Evolutionary conservation across 2,797 vertebrate species (phyloP).

Genomic region (Sphenopsis melanotis): DNA sequence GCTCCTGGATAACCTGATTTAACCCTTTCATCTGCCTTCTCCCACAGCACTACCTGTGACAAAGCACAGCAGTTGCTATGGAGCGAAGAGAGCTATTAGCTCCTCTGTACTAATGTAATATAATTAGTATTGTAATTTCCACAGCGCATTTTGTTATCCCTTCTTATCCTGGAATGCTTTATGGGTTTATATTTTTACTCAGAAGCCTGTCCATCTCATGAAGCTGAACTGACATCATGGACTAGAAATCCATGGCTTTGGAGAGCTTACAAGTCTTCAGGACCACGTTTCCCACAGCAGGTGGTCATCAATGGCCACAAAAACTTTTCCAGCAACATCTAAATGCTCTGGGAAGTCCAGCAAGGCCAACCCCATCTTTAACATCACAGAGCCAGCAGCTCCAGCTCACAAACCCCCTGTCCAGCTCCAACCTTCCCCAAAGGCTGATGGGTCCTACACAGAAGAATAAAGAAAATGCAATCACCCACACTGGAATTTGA

Average conservation of each 20-base stretch:
- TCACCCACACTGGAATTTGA: background rate
- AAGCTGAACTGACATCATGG: background rate
- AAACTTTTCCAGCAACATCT: background rate
- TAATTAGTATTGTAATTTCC: background rate
- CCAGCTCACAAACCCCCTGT: background rate
- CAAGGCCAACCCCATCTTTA: background rate
- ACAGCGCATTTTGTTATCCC: background rate
- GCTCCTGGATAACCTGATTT: background rate
- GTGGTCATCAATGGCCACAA: background rate
- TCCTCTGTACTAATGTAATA: background rate
- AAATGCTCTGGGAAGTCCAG: background rate
- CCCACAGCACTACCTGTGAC: background rate
- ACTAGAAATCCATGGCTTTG: background rate
- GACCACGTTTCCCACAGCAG: accelerated
- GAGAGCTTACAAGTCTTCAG: background rate
- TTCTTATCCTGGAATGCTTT: background rate
- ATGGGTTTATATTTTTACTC: background rate
- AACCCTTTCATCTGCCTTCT: background rate
- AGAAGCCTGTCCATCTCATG: background rate
- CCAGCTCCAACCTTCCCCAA: background rate
- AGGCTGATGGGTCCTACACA: background rate
- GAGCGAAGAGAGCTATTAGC: background rate
- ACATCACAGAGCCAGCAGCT: background rate
- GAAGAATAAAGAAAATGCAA: background rate
- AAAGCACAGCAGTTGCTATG: constrained; percentile 10